Evolutionary conservation across 2,797 vertebrate genomes (phyloP).

Genomic region (Bryconaethiops microstoma): DNA sequence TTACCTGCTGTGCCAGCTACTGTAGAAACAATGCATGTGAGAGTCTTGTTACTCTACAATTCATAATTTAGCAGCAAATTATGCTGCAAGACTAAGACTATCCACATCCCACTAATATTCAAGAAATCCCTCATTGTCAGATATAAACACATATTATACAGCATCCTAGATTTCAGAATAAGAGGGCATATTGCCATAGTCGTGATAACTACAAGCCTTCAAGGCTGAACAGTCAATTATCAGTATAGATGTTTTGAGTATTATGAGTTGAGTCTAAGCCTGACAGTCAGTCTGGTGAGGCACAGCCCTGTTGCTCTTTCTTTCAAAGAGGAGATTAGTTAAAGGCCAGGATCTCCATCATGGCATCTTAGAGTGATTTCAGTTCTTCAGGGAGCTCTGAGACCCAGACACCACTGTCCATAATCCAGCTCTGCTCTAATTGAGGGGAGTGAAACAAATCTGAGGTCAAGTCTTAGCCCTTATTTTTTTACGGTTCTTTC

Average conservation of each 20-base stretch:
- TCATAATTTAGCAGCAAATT: conserved; percentile 33
- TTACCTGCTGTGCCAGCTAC: conserved; percentile 29
- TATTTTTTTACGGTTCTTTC: background rate
- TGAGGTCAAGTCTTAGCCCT: background rate
- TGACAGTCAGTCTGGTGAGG: background rate
- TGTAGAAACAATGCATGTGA: conserved; percentile 38
- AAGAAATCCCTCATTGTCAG: background rate
- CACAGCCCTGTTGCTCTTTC: background rate
- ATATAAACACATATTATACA: background rate
- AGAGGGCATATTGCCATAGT: no score
- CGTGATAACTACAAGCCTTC: background rate
- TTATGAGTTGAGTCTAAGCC: no score
- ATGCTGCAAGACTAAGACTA: conserved; percentile 14
- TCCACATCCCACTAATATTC: conserved; percentile 11
- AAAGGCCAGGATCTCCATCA: background rate
- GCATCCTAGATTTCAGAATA: background rate
- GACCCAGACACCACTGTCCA: background rate
- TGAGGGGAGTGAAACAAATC: background rate
- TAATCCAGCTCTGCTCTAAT: conserved; percentile 11
- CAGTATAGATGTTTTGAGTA: background rate
- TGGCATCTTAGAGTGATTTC: background rate
- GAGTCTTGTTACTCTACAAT: conserved; percentile 7
- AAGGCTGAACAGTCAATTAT: background rate
- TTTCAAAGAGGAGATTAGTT: conserved; percentile 4
- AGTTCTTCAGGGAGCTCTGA: background rate